These are phyloP conservation scores for Lepilemur ruficaudatus DNA, from an alignment of 2,797 vertebrate genomes.

Conservation along the genomic window DNA sequence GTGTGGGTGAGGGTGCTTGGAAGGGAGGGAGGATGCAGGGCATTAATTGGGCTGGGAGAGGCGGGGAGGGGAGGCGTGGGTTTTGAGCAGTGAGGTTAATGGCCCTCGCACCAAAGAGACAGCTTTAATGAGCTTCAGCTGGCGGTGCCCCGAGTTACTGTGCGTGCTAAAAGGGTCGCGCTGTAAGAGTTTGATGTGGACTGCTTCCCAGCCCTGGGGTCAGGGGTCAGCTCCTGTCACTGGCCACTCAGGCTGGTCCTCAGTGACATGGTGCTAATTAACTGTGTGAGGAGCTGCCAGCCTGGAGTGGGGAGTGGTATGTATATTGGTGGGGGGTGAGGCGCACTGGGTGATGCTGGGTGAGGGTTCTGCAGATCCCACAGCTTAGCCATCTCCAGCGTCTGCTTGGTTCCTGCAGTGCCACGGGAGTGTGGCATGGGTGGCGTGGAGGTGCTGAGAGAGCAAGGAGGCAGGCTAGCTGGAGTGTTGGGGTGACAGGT, in stretches of 20 bases:
- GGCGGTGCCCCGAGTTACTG: constrained; percentile 95
- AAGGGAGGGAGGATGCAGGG: constrained; percentile 71
- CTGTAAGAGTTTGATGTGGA: constrained; percentile 94
- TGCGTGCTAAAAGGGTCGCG: constrained; percentile 98
- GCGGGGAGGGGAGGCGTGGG: constrained; percentile 85
- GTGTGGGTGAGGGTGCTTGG: constrained; percentile 68
- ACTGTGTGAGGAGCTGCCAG: constrained; percentile 93
- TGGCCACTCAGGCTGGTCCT: constrained; percentile 98
- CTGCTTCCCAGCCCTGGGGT: constrained; percentile 91
- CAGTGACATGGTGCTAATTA: constrained; percentile 99
- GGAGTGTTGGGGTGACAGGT: background rate
- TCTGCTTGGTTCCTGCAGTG: background rate
- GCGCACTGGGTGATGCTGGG: constrained; percentile 68
- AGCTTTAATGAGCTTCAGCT: constrained; percentile 99
- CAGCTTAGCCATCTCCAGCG: background rate
- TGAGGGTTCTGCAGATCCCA: constrained; percentile 2
- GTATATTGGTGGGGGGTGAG: constrained; percentile 67
- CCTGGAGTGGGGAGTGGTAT: constrained; percentile 74
- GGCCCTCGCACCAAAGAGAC: constrained; percentile 90
- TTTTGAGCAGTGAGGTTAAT: constrained; percentile 90
- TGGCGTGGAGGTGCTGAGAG: background rate
- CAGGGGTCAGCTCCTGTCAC: constrained; percentile 94
- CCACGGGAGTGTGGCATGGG: background rate
- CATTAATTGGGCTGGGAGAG: constrained; percentile 88
- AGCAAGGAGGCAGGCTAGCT: background rate